Conservation (phyloP, 2,797 vertebrate genomes). For the Mormyrops boulengeri region DNA sequence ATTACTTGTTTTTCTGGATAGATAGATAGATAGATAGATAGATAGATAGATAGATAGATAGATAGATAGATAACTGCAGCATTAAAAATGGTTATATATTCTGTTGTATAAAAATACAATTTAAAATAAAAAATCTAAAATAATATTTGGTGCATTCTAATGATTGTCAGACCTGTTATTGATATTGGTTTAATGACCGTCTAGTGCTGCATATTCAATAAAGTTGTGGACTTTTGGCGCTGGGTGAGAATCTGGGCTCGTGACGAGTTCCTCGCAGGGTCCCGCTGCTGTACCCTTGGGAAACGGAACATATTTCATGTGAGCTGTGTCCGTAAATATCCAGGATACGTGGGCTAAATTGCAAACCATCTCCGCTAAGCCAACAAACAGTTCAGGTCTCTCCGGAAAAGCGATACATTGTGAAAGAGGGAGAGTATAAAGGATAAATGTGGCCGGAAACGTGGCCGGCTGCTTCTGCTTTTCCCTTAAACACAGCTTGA, state of each 20-base stretch:
- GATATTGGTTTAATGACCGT: neutral
- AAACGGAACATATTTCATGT: neutral
- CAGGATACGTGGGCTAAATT: neutral
- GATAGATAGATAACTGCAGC: neutral
- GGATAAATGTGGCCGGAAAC: neutral
- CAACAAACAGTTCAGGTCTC: neutral
- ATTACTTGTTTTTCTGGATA: neutral
- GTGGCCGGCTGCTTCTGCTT: neutral
- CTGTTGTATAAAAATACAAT: neutral
- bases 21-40: neutral
- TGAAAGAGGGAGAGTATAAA: neutral
- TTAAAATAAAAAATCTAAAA: neutral
- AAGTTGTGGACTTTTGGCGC: neutral
- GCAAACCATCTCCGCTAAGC: neutral
- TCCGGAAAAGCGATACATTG: neutral
- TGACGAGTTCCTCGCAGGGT: neutral
- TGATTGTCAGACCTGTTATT: neutral
- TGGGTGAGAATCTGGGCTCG: neutral
- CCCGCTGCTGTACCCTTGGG: neutral
- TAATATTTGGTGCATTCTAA: neutral
- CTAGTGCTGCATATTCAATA: neutral
- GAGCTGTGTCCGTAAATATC: neutral
- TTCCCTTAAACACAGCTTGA: neutral
- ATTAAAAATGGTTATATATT: neutral
- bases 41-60: too few relatives aligned